Conservation (phyloP, 2,113 vertebrate genomes). For the Tinamus guttatus region DNA sequence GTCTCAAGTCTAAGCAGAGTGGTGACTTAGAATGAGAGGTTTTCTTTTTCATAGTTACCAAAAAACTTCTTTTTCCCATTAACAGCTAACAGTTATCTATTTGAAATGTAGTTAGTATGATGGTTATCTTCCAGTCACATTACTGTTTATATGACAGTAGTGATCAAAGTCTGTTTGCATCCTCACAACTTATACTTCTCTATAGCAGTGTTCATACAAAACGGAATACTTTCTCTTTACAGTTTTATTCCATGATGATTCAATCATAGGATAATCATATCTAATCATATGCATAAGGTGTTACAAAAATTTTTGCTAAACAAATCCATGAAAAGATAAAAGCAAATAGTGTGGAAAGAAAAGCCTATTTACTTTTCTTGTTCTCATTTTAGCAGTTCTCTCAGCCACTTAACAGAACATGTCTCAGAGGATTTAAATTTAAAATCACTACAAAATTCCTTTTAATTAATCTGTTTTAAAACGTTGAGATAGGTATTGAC, state of each 20-base stretch:
- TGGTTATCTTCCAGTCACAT: background rate
- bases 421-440: background rate
- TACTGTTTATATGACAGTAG: background rate
- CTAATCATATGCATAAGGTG: background rate
- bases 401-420: background rate
- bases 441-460: background rate
- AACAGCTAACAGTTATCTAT: background rate
- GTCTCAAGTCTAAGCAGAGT: background rate
- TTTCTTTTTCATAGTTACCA: background rate
- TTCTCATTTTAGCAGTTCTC: constrained; percentile 11
- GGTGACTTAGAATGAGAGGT: background rate
- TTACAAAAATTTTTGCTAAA: background rate
- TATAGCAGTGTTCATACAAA: constrained; percentile 21
- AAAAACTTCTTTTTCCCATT: background rate
- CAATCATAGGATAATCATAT: background rate
- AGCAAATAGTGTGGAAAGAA: constrained; percentile 6
- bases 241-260: background rate
- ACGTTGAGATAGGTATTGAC: background rate
- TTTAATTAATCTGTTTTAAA: background rate
- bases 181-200: background rate
- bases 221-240: background rate
- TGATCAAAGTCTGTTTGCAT: constrained; percentile 2
- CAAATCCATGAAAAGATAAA: background rate
- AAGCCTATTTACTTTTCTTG: background rate
- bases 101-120: constrained; percentile 2